Base-by-base conservation (phyloP, 2,797 vertebrate genomes). In the Tadarida brasiliensis region DNA sequence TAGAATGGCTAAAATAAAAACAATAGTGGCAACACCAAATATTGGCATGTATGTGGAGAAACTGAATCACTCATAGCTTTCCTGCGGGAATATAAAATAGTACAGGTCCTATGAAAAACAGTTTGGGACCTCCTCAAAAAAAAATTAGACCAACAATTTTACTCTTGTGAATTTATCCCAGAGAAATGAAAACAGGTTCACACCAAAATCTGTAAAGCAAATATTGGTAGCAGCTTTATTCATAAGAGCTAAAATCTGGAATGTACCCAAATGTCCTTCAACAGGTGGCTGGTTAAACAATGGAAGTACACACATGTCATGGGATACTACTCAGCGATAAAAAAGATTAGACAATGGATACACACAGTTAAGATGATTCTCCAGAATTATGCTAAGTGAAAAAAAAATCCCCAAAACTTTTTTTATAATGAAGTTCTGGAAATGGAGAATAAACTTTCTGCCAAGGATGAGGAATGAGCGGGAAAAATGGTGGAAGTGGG, bases 271-370 rank as follows among this genome's bases (percentile, higher is more conserved):
- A 47, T 54, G 15, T 85, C 17, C 19, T 82, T 86, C 10, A 47
- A 11, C 7, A 71, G n/a, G 30, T 44, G 7, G 54, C 22, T 57
- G 14, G 0, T 44, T 74, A 57, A 35, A 47, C 35, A 87, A 49
- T 1, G 4, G 15, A 1, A 11, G 10, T 12, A 7, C 0, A 3
- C 39, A 49, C 3, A 16, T 6, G 56, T 4, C 7, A 14, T 11
- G 30, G 33, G 44, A 47, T 22, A 57, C 2, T 30, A 51, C 56
- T 76, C 28, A 33, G 8, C 2, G 11, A 35, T 33, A 22, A 9
- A 57, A 61, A 30, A 2, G 24, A 51, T 33, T 9, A 89, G 57
- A 35, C 22, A 54, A 54, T 17, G 74, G 28, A 68, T 35, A 57
- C 1, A 12, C 11, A 39, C 4, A 81, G 77, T 30, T 67, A 61